Evolutionary conservation across 1,140 invertebrate genomes (phyloP).

Genomic region (Diuraphis noxia): DNA sequence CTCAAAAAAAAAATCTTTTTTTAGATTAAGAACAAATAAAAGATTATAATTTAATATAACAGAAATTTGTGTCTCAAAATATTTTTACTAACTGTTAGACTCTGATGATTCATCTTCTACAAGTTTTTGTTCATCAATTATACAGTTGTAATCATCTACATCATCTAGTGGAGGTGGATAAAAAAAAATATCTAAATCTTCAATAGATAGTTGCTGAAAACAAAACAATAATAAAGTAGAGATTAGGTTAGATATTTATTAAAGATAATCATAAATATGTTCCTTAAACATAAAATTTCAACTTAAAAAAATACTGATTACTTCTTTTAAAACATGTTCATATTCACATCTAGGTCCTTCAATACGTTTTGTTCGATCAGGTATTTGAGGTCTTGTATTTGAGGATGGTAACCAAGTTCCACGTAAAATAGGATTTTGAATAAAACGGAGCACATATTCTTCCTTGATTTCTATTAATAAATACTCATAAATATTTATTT

Average conservation of each 20-base stretch:
- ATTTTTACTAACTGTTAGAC: not conserved
- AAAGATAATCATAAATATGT: not conserved
- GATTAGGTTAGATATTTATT: too few species aligned
- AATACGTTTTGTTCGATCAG: constrained; percentile 40
- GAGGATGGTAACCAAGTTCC: constrained; percentile 13
- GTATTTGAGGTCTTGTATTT: constrained; percentile 4
- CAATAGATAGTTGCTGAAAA: constrained; percentile 3
- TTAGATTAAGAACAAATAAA: not conserved
- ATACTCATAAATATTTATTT: not conserved
- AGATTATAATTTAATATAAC: not conserved
- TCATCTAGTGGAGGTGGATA: not conserved
- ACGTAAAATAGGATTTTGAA: constrained; percentile 4
- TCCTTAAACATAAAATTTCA: not conserved
- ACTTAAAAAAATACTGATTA: not conserved
- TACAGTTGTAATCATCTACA: not conserved
- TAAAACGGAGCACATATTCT: not conserved
- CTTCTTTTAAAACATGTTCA: not conserved
- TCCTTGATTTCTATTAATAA: constrained; percentile 17
- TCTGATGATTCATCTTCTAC: not conserved
- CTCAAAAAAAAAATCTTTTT: not conserved
- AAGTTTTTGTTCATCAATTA: not conserved
- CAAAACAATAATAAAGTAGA: not conserved
- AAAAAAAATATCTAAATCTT: constrained; percentile 6
- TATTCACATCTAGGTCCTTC: not conserved
- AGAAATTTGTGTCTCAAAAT: not conserved